Conservation (phyloP, 2,113 vertebrate species). For the Fregata magnificens region DNA sequence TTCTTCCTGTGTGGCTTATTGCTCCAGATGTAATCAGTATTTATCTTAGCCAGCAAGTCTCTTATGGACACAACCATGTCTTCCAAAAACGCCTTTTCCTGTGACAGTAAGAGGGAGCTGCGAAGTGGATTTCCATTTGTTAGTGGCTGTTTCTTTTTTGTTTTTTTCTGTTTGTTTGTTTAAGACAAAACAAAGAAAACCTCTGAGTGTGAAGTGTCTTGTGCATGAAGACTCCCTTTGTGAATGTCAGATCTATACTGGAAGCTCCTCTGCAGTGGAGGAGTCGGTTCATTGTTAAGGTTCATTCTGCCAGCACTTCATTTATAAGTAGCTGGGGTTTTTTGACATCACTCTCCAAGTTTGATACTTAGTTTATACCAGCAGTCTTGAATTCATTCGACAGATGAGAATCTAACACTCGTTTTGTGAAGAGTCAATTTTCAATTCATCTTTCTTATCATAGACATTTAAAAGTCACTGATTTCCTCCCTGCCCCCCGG, state of each 20-base stretch:
- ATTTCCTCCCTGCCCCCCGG: too few species aligned
- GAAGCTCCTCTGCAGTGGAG: background rate
- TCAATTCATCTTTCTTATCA: background rate
- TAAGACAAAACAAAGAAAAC: background rate
- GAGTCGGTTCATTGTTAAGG: background rate
- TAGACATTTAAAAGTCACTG: background rate
- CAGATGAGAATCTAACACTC: accelerated
- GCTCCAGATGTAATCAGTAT: background rate
- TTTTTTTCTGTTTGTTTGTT: background rate
- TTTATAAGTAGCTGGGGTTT: background rate
- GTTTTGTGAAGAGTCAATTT: background rate
- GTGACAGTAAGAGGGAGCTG: background rate
- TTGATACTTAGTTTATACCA: background rate
- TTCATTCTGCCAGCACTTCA: background rate
- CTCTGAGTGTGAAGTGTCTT: background rate
- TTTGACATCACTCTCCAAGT: background rate
- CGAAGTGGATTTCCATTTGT: background rate
- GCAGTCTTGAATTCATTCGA: background rate
- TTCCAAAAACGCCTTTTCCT: background rate
- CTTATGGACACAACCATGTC: too few species aligned
- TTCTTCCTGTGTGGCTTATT: background rate
- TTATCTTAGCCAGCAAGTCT: background rate
- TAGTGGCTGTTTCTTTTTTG: background rate
- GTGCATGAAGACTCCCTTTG: background rate
- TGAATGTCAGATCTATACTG: background rate